These are phyloP conservation scores for Rallus limicola DNA, from an alignment of 2,113 vertebrate species.

Conservation along the genomic window DNA sequence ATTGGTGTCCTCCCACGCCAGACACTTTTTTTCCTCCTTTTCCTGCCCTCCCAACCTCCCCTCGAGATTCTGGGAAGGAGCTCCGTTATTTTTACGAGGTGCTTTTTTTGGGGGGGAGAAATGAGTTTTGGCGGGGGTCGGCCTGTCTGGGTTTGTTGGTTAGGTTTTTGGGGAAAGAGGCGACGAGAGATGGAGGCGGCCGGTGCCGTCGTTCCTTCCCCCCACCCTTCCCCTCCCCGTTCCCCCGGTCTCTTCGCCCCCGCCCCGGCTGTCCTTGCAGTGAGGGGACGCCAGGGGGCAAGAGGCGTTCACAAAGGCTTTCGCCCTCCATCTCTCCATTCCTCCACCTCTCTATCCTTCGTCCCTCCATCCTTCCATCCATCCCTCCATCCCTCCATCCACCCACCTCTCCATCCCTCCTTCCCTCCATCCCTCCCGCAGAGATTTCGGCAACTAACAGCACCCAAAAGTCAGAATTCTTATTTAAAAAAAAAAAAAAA, in stretches of 20 bases:
- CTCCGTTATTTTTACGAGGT: neutral
- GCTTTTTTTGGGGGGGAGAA: neutral
- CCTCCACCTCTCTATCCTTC: neutral
- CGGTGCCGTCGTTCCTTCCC: neutral
- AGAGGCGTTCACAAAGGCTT: constrained; percentile 67
- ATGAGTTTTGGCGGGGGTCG: neutral
- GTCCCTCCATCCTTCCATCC: neutral
- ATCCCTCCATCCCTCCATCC: neutral
- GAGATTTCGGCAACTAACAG: neutral
- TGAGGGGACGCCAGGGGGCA: constrained; percentile 78
- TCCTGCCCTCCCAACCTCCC: neutral
- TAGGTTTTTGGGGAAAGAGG: neutral
- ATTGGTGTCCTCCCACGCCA: neutral
- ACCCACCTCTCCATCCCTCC: neutral
- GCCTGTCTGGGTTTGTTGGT: neutral
- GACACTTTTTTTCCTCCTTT: neutral
- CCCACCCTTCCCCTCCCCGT: rapidly evolving
- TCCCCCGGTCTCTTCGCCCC: too few relatives aligned
- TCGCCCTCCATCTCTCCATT: neutral
- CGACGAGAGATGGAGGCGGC: neutral
- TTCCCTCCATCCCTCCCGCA: neutral
- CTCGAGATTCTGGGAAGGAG: neutral
- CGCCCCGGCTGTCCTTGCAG: constrained; percentile 59
- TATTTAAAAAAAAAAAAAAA: neutral
- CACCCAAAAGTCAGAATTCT: neutral